Evolutionary conservation across 2,797 vertebrate genomes (phyloP).

Genomic region (Fistularia commersonii): DNA sequence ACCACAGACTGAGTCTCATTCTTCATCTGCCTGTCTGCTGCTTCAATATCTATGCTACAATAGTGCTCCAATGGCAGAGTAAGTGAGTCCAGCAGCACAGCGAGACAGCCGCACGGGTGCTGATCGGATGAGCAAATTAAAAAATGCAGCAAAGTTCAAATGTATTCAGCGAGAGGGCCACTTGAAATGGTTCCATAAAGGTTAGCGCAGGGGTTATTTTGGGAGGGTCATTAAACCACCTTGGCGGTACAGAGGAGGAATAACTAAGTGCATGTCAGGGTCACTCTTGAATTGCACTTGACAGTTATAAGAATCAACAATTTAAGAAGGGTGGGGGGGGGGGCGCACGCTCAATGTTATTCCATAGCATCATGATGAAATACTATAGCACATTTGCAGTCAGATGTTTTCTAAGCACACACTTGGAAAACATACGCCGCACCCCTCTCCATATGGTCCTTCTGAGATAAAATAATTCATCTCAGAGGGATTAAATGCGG

Average conservation of each 20-base stretch:
- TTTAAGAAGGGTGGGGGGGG: slow-evolving; percentile 12
- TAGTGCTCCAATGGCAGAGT: slow-evolving; percentile 60
- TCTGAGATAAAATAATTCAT: slow-evolving; percentile 53
- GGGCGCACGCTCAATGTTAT: slow-evolving; percentile 24
- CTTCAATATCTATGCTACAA: slow-evolving; percentile 66
- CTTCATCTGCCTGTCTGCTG: slow-evolving; percentile 81
- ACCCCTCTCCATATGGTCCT: slow-evolving; percentile 47
- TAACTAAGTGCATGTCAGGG: slow-evolving; percentile 56
- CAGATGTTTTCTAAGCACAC: slow-evolving; percentile 42
- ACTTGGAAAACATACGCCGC: slow-evolving; percentile 20
- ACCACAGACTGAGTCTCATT: slow-evolving; percentile 78
- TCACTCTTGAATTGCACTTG: slow-evolving; percentile 41
- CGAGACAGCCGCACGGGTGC: slow-evolving; percentile 51
- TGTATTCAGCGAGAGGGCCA: slow-evolving; percentile 67
- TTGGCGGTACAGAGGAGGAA: slow-evolving; percentile 55
- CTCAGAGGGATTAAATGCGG: slow-evolving; percentile 47
- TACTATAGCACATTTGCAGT: slow-evolving; percentile 37
- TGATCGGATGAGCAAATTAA: slow-evolving; percentile 62
- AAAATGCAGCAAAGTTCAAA: slow-evolving; percentile 73
- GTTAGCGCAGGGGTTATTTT: slow-evolving; percentile 73
- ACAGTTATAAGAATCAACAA: slow-evolving; percentile 39
- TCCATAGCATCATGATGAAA: slow-evolving; percentile 29
- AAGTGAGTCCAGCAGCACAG: slow-evolving; percentile 58
- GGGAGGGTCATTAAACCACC: slow-evolving; percentile 68
- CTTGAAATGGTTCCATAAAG: slow-evolving; percentile 66